Percentiles rank a stretch among this genome's conserved stretches.
Evolutionary conservation across 2,797 vertebrate species (phyloP).

Genomic region (Apogon hyalosoma): DNA sequence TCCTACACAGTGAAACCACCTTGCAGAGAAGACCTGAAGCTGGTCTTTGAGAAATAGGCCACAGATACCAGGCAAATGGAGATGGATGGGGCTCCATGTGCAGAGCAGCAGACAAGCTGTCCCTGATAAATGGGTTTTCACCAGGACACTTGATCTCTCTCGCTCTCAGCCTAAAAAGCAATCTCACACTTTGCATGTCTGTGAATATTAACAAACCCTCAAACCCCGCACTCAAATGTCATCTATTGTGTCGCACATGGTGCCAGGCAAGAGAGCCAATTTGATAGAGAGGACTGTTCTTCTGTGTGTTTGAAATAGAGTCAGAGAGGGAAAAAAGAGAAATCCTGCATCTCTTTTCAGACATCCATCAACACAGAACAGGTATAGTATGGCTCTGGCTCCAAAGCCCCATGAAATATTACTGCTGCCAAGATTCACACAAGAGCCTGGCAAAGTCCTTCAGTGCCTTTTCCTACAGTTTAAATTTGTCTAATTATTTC

Average conservation of each 20-base stretch:
- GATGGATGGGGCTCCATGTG: conserved; percentile 79
- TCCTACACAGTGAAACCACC: conserved; percentile 10
- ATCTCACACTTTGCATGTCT: conserved; percentile 84
- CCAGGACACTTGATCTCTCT: conserved; percentile 77
- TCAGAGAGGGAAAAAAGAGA: conserved; percentile 21
- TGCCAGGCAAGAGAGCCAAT: conserved; percentile 69
- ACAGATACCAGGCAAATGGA: conserved; percentile 79
- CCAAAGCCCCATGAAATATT: conserved; percentile 58
- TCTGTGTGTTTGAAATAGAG: conserved; percentile 68
- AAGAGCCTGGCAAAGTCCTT: conserved; percentile 35
- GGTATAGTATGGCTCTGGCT: conserved; percentile 58
- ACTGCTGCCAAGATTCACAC: conserved; percentile 51
- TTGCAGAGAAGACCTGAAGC: conserved; percentile 47
- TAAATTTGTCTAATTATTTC: conserved; percentile 47
- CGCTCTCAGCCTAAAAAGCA: conserved; percentile 80
- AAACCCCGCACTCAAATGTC: conserved; percentile 77
- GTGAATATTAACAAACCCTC: conserved; percentile 84
- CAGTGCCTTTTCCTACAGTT: conserved; percentile 29
- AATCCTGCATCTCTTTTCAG: conserved; percentile 57
- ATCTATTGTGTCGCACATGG: conserved; percentile 73
- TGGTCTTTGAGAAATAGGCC: conserved; percentile 73
- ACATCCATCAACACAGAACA: conserved; percentile 66
- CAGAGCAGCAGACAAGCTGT: conserved; percentile 76
- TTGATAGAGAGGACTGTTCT: conserved; percentile 72
- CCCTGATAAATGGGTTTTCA: conserved; percentile 81